Conservation (phyloP, 2,888 invertebrate species). For the Drosophila histrio region DNA sequence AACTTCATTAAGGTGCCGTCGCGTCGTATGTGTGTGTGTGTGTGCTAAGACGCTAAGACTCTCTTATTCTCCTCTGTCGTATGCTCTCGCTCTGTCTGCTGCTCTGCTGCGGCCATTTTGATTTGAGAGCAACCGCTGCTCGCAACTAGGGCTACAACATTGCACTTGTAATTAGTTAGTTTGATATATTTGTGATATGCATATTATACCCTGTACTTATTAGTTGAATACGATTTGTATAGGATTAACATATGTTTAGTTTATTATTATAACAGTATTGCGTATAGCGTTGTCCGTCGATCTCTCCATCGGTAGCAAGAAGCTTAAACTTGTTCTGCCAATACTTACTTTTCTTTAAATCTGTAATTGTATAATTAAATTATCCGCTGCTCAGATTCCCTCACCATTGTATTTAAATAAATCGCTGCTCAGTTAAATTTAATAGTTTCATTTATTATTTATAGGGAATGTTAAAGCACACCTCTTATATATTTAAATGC, state of each 20-base stretch:
- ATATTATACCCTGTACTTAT: conserved; percentile 24
- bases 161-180: conserved; percentile 40
- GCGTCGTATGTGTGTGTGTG: conserved; percentile 19
- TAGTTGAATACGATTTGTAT: background rate
- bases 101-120: conserved; percentile 82
- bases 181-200: conserved; percentile 26
- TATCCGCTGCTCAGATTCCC: no score
- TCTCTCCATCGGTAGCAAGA: no score
- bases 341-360: no score
- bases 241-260: no score
- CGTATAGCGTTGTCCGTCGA: no score
- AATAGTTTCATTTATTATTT: background rate
- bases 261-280: no score
- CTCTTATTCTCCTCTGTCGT: conserved; percentile 20
- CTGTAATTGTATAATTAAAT: no score
- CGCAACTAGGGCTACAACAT: conserved; percentile 45
- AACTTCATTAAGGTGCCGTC: conserved; percentile 73
- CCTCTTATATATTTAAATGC: background rate
- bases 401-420: no score
- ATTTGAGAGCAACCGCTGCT: conserved; percentile 58
- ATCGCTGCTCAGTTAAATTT: no score
- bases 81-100: conserved; percentile 28
- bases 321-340: no score
- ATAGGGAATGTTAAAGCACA: background rate
- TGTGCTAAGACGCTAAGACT: conserved; percentile 35